These are phyloP conservation scores for Phylloscopus collybita DNA, from an alignment of 2,797 vertebrate genomes.

Conservation along the genomic window DNA sequence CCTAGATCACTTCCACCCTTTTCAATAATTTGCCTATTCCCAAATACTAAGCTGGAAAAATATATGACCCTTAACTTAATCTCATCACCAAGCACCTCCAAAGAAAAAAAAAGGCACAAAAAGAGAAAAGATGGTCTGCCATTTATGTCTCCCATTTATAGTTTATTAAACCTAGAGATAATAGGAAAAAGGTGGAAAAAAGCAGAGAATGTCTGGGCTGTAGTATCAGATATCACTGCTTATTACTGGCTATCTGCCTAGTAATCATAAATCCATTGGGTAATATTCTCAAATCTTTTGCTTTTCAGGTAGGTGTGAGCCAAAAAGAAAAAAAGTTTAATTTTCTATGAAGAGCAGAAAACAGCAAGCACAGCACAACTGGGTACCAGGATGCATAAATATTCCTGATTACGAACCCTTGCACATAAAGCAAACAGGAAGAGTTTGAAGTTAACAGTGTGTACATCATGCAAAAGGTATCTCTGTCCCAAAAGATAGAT, in stretches of 20 bases:
- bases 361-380: constrained; percentile 56
- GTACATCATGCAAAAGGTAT: constrained; percentile 65
- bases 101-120: background rate
- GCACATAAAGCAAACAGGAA: constrained; percentile 49
- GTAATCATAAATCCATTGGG: constrained; percentile 32
- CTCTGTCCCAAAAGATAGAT: constrained; percentile 50
- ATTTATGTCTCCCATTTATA: constrained; percentile 48
- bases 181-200: constrained; percentile 57
- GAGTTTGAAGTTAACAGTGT: constrained; percentile 55
- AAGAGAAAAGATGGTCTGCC: constrained; percentile 4
- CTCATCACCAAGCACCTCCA: constrained; percentile 16
- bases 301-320: constrained; percentile 63
- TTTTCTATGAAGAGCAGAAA: constrained; percentile 56
- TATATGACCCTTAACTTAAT: constrained; percentile 1
- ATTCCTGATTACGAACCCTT: constrained; percentile 33
- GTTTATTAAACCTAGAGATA: constrained; percentile 63
- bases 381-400: constrained; percentile 53
- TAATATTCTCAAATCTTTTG: constrained; percentile 60
- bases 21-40: constrained; percentile 32
- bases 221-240: constrained; percentile 30
- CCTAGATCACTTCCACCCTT: constrained; percentile 10
- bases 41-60: constrained; percentile 5
- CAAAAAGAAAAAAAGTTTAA: constrained; percentile 62
- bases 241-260: constrained; percentile 54
- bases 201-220: constrained; percentile 4